Evolutionary conservation across 2,797 vertebrate genomes (phyloP).

Genomic region (Toxotes lorentzi): DNA sequence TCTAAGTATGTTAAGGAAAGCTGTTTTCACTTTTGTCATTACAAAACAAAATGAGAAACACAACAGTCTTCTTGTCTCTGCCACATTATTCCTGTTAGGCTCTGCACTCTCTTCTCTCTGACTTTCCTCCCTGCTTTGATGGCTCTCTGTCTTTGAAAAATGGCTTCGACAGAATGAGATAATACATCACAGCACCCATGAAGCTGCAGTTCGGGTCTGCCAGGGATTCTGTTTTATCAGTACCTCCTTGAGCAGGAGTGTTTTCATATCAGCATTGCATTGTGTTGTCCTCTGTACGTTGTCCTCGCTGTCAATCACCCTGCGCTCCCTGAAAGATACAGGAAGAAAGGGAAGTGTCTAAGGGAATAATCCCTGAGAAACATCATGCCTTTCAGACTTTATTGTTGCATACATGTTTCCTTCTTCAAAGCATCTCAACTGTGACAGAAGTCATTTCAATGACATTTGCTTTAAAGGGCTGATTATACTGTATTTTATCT

Average conservation of each 20-base stretch:
- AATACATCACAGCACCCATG: conserved; percentile 27
- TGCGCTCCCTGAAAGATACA: conserved; percentile 23
- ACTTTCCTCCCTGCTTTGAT: conserved; percentile 7
- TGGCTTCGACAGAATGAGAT: conserved; percentile 10
- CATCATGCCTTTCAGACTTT: conserved; percentile 17
- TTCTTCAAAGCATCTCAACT: conserved; percentile 30
- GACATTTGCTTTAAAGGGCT: conserved; percentile 39
- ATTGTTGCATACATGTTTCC: conserved; percentile 3
- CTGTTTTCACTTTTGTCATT: not conserved
- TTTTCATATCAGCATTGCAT: conserved; percentile 34
- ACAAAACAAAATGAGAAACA: not conserved
- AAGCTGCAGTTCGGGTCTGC: conserved; percentile 20
- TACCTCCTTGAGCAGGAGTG: conserved; percentile 40
- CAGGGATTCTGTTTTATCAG: conserved; percentile 45
- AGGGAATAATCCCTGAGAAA: conserved; percentile 27
- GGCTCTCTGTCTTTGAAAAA: conserved; percentile 10
- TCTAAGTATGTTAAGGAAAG: not conserved
- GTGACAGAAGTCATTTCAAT: conserved; percentile 34
- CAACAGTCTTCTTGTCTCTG: not conserved
- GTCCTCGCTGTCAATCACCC: conserved; percentile 61
- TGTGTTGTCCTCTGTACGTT: conserved; percentile 4
- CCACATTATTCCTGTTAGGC: not conserved
- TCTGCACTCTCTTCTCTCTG: not conserved
- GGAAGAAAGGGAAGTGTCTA: conserved; percentile 28
- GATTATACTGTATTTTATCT: conserved; percentile 45